Percentiles rank a stretch among this genome's conserved stretches.
Conservation (phyloP, 2,113 vertebrate species). For the Clarias gariepinus region DNA sequence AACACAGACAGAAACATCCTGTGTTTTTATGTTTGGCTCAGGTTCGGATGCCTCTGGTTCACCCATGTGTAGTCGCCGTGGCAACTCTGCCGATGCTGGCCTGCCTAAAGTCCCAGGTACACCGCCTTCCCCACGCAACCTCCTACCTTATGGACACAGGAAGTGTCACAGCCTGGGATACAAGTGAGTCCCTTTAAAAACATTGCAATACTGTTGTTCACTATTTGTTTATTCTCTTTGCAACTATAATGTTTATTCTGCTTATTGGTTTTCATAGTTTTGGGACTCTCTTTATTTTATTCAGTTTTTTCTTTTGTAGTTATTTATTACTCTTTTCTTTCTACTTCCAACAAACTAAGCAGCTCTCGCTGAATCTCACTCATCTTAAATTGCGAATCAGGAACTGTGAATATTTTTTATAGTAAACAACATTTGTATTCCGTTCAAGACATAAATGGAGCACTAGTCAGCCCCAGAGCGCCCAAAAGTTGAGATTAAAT, state of each 20-base stretch:
- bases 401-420: no score
- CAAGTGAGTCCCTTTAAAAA: conserved; percentile 79
- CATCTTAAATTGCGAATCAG: no score
- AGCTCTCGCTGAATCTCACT: no score
- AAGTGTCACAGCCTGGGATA: conserved; percentile 98
- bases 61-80: conserved; percentile 85
- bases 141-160: conserved; percentile 91
- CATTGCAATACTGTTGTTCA: not conserved
- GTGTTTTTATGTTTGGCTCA: conserved; percentile 49
- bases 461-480: no score
- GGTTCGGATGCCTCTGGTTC: conserved; percentile 87
- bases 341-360: no score
- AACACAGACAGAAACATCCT: not conserved
- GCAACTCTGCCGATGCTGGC: conserved; percentile 77
- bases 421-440: no score
- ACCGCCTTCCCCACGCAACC: conserved; percentile 89
- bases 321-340: no score
- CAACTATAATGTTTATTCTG: not conserved
- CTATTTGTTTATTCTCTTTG: not conserved
- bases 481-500: no score
- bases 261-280: not conserved
- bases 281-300: no score
- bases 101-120: conserved; percentile 80
- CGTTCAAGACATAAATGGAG: no score
- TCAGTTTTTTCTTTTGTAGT: no score